Conservation (phyloP, 2,113 vertebrate genomes). For the Micronycteris hirsuta region DNA sequence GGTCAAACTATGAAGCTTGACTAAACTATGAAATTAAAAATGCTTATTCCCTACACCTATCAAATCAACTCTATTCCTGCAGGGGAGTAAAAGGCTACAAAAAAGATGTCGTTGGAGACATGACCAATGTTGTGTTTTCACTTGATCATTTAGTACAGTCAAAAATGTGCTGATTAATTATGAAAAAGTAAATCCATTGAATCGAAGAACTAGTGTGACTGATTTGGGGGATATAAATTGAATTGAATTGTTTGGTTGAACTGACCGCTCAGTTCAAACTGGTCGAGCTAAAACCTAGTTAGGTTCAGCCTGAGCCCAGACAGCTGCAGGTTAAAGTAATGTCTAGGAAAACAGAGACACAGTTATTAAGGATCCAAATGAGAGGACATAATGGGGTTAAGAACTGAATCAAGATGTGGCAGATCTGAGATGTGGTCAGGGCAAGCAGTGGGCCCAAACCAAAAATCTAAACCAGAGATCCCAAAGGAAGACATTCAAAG, state of each 20-base stretch:
- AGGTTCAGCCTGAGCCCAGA: neutral
- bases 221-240: neutral
- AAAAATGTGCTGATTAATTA: constrained; percentile 4
- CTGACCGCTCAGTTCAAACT: neutral
- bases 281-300: neutral
- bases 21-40: neutral
- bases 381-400: neutral
- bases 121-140: constrained; percentile 3
- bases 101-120: neutral
- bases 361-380: neutral
- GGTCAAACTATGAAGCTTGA: neutral
- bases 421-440: neutral
- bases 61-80: neutral
- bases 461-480: neutral
- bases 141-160: neutral
- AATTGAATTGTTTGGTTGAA: neutral
- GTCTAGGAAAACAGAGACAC: neutral
- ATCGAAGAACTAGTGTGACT: neutral
- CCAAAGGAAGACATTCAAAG: neutral
- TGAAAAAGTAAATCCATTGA: neutral
- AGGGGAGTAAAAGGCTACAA: neutral
- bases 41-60: neutral
- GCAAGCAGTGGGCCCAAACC: neutral
- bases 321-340: neutral
- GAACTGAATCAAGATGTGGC: neutral